Conservation (phyloP, 2,113 vertebrate species). For the Maccullochella peelii region DNA sequence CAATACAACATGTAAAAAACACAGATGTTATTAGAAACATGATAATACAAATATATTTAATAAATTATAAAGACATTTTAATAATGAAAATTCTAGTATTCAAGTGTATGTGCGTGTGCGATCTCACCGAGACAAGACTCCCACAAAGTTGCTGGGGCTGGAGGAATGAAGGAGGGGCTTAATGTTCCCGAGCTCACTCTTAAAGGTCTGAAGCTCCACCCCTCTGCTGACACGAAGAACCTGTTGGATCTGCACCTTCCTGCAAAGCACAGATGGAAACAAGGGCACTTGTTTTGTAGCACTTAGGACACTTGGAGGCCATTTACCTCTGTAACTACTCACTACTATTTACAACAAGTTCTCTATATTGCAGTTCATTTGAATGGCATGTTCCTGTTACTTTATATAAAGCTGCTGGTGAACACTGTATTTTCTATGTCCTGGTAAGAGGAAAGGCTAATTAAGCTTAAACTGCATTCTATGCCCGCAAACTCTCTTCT, state of each 20-base stretch:
- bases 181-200: slow-evolving; percentile 84
- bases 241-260: slow-evolving; percentile 79
- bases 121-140: slow-evolving; percentile 90
- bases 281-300: neutral
- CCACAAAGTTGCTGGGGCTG: slow-evolving; percentile 86
- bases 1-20: no score
- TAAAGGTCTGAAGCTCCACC: slow-evolving; percentile 85
- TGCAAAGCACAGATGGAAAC: slow-evolving; percentile 44
- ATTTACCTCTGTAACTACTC: neutral
- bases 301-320: no score
- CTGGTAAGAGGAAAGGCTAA: neutral
- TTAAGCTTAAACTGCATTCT: neutral
- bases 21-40: no score
- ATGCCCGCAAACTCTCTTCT: neutral
- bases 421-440: neutral
- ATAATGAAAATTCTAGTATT: no score
- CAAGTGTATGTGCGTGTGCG: neutral
- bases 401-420: neutral
- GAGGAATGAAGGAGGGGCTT: slow-evolving; percentile 86
- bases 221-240: slow-evolving; percentile 84
- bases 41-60: no score
- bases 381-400: neutral
- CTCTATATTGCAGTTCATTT: neutral
- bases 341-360: neutral
- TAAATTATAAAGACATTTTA: no score